These are phyloP conservation scores for Aythya baeri DNA, from an alignment of 2,113 vertebrate genomes.

Conservation along the genomic window DNA sequence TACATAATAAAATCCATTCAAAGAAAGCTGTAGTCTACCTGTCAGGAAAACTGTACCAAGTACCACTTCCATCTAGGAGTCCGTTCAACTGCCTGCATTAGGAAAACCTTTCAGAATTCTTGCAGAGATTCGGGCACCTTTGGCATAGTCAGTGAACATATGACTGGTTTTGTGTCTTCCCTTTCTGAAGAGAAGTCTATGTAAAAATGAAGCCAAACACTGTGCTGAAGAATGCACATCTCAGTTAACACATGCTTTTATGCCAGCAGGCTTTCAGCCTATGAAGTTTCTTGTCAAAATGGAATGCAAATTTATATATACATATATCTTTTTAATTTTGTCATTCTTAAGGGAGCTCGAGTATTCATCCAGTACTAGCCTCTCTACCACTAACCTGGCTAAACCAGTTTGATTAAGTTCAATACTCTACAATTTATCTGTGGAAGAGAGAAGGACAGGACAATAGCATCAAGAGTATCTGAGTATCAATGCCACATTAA, in stretches of 20 bases:
- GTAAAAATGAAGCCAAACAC: neutral
- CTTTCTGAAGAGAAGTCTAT: neutral
- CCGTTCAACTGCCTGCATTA: neutral
- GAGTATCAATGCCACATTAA: neutral
- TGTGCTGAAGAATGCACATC: neutral
- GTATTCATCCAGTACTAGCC: neutral
- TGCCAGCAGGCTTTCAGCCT: neutral
- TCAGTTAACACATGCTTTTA: neutral
- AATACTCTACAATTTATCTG: neutral
- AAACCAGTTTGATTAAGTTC: neutral
- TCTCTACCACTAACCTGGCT: neutral
- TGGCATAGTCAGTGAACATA: neutral
- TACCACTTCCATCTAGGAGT: neutral
- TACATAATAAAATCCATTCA: neutral
- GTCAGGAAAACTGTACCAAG: neutral
- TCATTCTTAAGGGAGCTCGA: neutral
- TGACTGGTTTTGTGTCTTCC: neutral
- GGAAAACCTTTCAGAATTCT: neutral
- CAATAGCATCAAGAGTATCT: neutral
- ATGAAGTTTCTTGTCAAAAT: neutral
- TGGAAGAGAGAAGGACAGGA: neutral
- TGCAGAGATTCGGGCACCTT: neutral
- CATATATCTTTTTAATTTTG: neutral
- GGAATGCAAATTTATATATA: neutral
- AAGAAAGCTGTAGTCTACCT: neutral